Evolutionary conservation across 2,888 invertebrate genomes (phyloP).

Genomic region (Pimpla rufipes): DNA sequence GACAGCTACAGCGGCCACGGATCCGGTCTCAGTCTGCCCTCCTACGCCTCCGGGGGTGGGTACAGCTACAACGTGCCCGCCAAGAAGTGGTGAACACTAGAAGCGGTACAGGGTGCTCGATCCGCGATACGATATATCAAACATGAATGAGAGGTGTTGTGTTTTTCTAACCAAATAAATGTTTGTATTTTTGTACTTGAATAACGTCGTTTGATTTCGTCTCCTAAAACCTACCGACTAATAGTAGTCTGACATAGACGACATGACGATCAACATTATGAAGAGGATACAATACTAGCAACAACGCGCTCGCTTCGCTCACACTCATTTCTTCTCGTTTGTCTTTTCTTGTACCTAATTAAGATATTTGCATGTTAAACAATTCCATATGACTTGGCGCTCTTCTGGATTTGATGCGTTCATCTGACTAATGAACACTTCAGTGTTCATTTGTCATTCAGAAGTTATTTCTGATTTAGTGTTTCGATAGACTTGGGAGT

Average conservation of each 20-base stretch:
- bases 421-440: too few species aligned
- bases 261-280: background rate
- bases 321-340: too few species aligned
- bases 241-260: background rate
- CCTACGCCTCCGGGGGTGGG: slow-evolving; percentile 41
- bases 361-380: too few species aligned
- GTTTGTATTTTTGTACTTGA: slow-evolving; percentile 68
- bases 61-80: slow-evolving; percentile 61
- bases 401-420: too few species aligned
- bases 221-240: background rate
- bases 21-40: slow-evolving; percentile 32
- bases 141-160: slow-evolving; percentile 20
- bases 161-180: slow-evolving; percentile 61
- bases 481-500: too few species aligned
- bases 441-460: too few species aligned
- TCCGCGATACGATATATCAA: slow-evolving; percentile 34
- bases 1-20: slow-evolving; percentile 11
- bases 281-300: too few species aligned
- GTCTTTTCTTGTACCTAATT: too few species aligned
- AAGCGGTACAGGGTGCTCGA: slow-evolving; percentile 34
- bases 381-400: too few species aligned
- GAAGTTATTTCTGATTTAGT: too few species aligned
- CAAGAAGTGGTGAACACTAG: slow-evolving; percentile 70
- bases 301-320: too few species aligned
- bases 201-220: background rate